A percentile compares a stretch with the other conserved stretches of the same genome.
phyloP scores from a whole-genome alignment of 2,113 vertebrate species.

The Pongo pygmaeus region DNA sequence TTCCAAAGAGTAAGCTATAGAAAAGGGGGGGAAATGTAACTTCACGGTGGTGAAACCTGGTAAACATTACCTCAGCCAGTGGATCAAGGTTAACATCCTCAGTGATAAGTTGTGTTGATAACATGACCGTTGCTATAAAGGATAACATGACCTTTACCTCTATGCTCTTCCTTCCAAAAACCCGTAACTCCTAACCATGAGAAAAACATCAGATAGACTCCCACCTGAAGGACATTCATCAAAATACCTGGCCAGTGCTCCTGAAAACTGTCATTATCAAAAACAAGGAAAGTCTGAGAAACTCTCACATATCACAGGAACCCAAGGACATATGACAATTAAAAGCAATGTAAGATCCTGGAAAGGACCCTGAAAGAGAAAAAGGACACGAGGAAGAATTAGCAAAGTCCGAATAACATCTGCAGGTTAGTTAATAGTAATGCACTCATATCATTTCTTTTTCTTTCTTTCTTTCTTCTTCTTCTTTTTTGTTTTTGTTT shows the following conservation, averaged over 20 bases:
- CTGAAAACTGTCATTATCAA: neutral
- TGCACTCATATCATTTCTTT: accelerated
- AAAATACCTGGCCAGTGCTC: neutral
- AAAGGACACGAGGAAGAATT: neutral
- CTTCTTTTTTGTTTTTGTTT: no score
- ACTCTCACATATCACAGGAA: no score
- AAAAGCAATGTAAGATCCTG: neutral
- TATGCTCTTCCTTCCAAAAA: neutral
- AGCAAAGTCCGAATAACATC: neutral
- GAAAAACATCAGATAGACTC: neutral
- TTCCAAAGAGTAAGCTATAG: neutral
- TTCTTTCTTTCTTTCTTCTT: no score
- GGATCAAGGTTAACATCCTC: neutral
- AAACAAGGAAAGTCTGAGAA: neutral
- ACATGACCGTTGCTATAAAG: neutral
- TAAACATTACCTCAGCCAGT: neutral
- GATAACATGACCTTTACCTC: neutral
- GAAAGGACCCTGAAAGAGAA: neutral
- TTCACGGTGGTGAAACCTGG: neutral
- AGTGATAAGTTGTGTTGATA: neutral
- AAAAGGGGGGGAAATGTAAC: neutral
- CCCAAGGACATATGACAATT: neutral
- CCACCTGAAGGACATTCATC: neutral
- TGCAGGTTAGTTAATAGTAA: neutral
- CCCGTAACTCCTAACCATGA: neutral